A percentile compares a stretch with the other conserved stretches of the same genome.
These are phyloP conservation scores for Hirudo medicinalis DNA, from an alignment of 1,140 invertebrate genomes.

Conservation along the genomic window DNA sequence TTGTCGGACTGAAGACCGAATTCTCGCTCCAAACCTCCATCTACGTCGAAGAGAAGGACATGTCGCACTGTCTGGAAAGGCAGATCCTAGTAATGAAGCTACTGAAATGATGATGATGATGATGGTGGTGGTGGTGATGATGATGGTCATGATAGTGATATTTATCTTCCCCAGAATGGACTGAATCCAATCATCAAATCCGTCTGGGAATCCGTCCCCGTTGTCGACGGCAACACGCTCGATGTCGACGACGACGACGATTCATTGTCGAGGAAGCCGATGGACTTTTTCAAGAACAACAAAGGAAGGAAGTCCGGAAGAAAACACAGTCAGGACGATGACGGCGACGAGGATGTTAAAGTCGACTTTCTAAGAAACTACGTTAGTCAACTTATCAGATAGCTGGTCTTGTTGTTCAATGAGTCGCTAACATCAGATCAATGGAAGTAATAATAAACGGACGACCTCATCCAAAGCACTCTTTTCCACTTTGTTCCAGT, in stretches of 20 bases:
- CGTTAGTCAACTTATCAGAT: too few species aligned
- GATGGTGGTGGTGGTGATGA: too few species aligned
- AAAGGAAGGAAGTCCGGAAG: neutral
- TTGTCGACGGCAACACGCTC: neutral
- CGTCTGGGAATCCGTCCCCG: neutral
- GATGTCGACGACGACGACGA: neutral
- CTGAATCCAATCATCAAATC: too few species aligned
- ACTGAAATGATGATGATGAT: too few species aligned
- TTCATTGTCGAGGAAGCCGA: neutral
- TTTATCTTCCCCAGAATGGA: too few species aligned
- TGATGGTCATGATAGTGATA: too few species aligned
- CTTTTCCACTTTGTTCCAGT: too few species aligned
- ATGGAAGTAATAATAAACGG: neutral
- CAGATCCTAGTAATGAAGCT: slow-evolving; percentile 44
- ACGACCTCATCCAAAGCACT: too few species aligned
- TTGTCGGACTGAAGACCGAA: slow-evolving; percentile 56
- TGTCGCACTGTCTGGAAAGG: slow-evolving; percentile 49
- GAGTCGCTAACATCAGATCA: neutral
- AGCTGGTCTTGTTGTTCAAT: too few species aligned
- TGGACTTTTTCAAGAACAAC: slow-evolving; percentile 1
- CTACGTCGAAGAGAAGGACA: slow-evolving; percentile 47
- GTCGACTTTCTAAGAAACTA: neutral
- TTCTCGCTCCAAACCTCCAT: slow-evolving; percentile 55
- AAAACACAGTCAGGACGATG: neutral
- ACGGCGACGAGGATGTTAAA: neutral